Evolutionary conservation across 2,888 invertebrate genomes (phyloP), one percentile per base, ranked within the genome.

Genomic region (Sipha maydis): DNA sequence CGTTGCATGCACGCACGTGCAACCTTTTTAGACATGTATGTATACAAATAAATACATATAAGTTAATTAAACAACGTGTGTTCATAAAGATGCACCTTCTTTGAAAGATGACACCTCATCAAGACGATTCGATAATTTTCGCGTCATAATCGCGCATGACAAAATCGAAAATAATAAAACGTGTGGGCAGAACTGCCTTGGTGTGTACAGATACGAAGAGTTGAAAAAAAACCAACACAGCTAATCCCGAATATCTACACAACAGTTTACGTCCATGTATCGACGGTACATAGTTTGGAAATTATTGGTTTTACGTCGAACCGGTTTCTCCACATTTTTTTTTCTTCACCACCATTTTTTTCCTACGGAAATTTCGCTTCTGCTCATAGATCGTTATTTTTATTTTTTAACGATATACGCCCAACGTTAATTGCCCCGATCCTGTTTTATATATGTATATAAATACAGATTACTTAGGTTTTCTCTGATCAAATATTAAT

Each of bases 351-450:
- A 82, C 88, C 80, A 82, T 82, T 75, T 88, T 84, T 85, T 88
- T 75, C 80, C 80, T 76, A 28, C 82, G 56, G 73, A 86, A 86
- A 80, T 86, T 86, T 86, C 79, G 86, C 79, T 86, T 73, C 79
- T 86, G 86, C 79, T 79, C 73, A 79, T 73, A 80, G 86, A 86
- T 80, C 78, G 86, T 86, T 86, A 86, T 86, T 79, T 79, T 85
- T 85, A 31, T 83, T 85, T 79, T 80, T 75, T 88, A 88, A 82
- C 88, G 88, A 88, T 88, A 82, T 75, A 88, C 88, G 88, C 88
- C 88, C 88, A 88, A 80, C 80, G 88, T 88, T 88, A 88, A 88
- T 88, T 88, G 88, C 80, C 82, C 75, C 88, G 80, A 82, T 88
- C 88, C 82, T 82, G 80, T 88, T 88, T 88, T 69, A 38, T 73